phyloP scores from a whole-genome alignment of 2,888 invertebrate species.

The Spisula solida region DNA sequence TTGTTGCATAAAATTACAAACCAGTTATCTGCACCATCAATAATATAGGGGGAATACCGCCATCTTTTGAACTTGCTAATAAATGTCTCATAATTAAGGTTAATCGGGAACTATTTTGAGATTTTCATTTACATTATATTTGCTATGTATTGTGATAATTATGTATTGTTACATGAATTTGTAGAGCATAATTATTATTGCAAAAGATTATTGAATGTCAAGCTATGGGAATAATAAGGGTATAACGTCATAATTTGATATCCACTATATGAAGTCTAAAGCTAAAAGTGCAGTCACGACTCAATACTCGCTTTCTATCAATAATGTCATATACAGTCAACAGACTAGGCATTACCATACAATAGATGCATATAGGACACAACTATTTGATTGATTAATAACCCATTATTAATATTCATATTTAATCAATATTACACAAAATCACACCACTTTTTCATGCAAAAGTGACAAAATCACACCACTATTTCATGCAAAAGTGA shows the following conservation, averaged over 20 bases:
- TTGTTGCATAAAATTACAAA: conserved; percentile 39
- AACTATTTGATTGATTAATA: not conserved
- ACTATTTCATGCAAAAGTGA: too few relatives aligned
- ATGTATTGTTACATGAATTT: not conserved
- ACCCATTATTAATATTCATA: not conserved
- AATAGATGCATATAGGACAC: not conserved
- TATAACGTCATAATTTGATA: too few relatives aligned
- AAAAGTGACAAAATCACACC: too few relatives aligned
- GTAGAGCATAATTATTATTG: not conserved
- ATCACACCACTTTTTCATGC: too few relatives aligned
- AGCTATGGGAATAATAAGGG: too few relatives aligned
- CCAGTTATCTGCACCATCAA: conserved; percentile 12
- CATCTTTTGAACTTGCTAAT: conserved; percentile 21
- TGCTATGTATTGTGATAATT: not conserved
- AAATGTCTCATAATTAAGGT: conserved; percentile 7
- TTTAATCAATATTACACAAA: not conserved
- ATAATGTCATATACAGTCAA: not conserved
- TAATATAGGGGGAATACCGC: conserved; percentile 3
- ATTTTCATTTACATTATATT: not conserved
- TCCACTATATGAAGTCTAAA: too few relatives aligned
- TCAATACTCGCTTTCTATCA: too few relatives aligned
- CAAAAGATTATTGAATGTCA: too few relatives aligned
- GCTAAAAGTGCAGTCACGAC: too few relatives aligned
- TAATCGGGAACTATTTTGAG: not conserved
- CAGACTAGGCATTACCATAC: not conserved